Conservation (phyloP, 2,113 vertebrate genomes). For the Meriones unguiculatus region DNA sequence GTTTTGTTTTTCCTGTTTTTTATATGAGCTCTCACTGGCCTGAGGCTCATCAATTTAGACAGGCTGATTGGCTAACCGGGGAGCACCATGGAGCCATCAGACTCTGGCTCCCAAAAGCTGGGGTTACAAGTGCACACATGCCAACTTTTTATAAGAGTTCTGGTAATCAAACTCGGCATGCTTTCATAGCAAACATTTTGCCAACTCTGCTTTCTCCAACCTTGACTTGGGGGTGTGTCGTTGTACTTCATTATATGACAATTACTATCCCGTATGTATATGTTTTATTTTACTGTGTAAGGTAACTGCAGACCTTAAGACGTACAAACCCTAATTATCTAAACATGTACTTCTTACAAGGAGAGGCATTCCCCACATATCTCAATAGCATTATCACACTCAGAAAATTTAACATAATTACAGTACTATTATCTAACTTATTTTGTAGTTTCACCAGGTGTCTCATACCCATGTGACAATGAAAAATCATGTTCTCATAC, state of each 20-base stretch:
- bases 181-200: not conserved
- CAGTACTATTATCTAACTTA: not conserved
- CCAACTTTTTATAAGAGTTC: not conserved
- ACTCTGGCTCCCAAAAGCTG: not conserved
- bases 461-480: not conserved
- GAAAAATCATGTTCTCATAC: not conserved
- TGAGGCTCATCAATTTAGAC: not conserved
- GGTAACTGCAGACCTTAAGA: conserved; percentile 20
- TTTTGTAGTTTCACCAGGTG: not conserved
- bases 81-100: not conserved
- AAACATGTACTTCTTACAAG: not conserved
- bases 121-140: not conserved
- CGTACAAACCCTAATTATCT: not conserved
- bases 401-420: not conserved
- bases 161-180: not conserved
- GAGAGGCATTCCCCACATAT: not conserved
- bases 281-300: not conserved
- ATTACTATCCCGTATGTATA: not conserved
- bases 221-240: not conserved
- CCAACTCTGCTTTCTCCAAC: not conserved
- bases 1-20: not conserved
- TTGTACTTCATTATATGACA: not conserved
- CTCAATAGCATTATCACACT: not conserved
- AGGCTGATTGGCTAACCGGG: not conserved
- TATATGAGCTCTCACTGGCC: not conserved